Evolutionary conservation across 2,888 invertebrate genomes (phyloP).

Genomic region (Drosophila flavopinicola): DNA sequence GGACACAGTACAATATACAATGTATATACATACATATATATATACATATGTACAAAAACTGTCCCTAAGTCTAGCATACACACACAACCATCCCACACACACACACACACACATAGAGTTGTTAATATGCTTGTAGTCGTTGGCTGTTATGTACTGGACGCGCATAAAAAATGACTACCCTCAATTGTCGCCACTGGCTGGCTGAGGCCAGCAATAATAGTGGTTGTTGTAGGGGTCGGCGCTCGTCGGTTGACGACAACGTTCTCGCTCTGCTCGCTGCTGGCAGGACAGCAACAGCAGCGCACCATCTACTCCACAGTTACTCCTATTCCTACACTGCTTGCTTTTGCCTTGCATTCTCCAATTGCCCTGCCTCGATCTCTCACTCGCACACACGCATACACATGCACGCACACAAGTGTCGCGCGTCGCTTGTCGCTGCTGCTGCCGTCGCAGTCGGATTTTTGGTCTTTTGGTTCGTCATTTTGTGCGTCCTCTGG

Average conservation of each 20-base stretch:
- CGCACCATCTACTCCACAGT: slow-evolving; percentile 29
- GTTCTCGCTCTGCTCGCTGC: slow-evolving; percentile 40
- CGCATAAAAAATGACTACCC: slow-evolving; percentile 66
- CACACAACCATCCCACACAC: slow-evolving; percentile 3
- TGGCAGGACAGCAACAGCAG: slow-evolving; percentile 9
- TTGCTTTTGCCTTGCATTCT: slow-evolving; percentile 42
- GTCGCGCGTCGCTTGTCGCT: slow-evolving; percentile 64
- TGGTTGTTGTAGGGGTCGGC: slow-evolving; percentile 41
- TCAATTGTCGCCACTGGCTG: slow-evolving; percentile 66
- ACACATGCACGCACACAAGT: slow-evolving; percentile 48
- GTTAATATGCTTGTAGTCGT: slow-evolving; percentile 16
- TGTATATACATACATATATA: neutral
- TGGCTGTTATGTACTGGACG: slow-evolving; percentile 30
- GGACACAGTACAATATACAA: slow-evolving; percentile 23
- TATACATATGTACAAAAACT: slow-evolving; percentile 15
- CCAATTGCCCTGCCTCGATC: slow-evolving; percentile 42
- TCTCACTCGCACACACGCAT: slow-evolving; percentile 16
- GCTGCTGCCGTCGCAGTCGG: slow-evolving; percentile 40
- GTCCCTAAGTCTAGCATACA: slow-evolving; percentile 27
- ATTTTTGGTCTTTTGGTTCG: slow-evolving; percentile 63
- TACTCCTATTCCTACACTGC: slow-evolving; percentile 35
- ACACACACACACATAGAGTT: slow-evolving; percentile 2
- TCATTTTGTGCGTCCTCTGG: slow-evolving; percentile 68
- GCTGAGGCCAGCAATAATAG: slow-evolving; percentile 11
- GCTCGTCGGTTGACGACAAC: slow-evolving; percentile 28